phyloP scores from a whole-genome alignment of 2,888 invertebrate genomes.

The Macroteleia sp. region DNA sequence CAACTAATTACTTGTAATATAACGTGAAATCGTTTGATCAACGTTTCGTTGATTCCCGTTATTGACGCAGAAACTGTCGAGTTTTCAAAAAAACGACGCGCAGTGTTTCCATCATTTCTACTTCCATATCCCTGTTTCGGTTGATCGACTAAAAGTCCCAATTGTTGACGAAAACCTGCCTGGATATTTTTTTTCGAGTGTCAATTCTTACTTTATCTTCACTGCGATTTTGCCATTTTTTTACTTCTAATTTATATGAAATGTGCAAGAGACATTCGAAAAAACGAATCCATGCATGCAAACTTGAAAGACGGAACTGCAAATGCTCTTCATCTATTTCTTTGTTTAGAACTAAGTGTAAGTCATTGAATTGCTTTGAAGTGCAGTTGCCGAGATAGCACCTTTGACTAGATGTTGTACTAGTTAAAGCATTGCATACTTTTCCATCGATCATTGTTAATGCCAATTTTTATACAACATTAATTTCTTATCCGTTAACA shows the following conservation, averaged over 20 bases:
- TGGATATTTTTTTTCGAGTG: conserved; percentile 50
- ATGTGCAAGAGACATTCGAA: conserved; percentile 56
- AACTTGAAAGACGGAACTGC: conserved; percentile 67
- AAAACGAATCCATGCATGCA: conserved; percentile 71
- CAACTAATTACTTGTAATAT: conserved; percentile 67
- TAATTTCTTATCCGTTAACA: conserved; percentile 46
- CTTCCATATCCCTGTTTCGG: conserved; percentile 50
- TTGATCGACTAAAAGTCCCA: conserved; percentile 42
- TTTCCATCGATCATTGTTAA: conserved; percentile 65
- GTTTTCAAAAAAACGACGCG: conserved; percentile 53
- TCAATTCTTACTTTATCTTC: conserved; percentile 33
- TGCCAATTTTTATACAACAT: conserved; percentile 34
- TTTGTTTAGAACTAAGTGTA: conserved; percentile 45
- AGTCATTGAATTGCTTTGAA: conserved; percentile 59
- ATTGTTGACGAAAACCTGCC: conserved; percentile 54
- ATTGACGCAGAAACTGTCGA: conserved; percentile 57
- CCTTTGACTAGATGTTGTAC: conserved; percentile 58
- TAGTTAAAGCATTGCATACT: conserved; percentile 61
- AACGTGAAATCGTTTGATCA: conserved; percentile 68
- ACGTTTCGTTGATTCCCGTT: conserved; percentile 70
- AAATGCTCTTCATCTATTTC: conserved; percentile 50
- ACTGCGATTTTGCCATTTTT: conserved; percentile 73
- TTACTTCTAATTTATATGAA: conserved; percentile 70
- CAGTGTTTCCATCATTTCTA: conserved; percentile 45
- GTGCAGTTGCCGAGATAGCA: conserved; percentile 60